Percentiles rank a stretch among this genome's conserved stretches.
Conservation (phyloP, 2,797 vertebrate genomes). For the Botia almorhae region DNA sequence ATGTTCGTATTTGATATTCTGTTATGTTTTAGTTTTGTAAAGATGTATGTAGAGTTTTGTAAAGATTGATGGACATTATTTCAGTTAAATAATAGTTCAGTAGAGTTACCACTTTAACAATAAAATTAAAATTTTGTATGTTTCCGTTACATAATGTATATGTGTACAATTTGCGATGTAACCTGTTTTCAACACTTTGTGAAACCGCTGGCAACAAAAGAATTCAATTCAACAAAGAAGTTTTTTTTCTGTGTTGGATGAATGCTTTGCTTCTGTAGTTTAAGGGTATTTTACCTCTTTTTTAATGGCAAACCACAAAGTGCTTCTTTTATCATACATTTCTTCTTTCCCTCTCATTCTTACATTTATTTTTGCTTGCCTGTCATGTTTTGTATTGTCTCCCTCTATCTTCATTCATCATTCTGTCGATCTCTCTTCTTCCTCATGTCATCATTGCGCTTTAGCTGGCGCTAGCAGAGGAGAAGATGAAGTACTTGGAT, state of each 20-base stretch:
- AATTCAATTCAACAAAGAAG: not conserved
- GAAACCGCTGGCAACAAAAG: not conserved
- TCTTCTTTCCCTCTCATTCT: constrained; percentile 1
- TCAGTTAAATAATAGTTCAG: not conserved
- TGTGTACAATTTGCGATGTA: not conserved
- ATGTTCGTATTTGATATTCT: not conserved
- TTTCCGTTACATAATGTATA: not conserved
- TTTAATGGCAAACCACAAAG: constrained; percentile 8
- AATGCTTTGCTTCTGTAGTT: not conserved
- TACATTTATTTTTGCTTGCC: constrained; percentile 2
- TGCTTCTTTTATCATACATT: constrained; percentile 1
- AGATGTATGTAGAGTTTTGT: not conserved
- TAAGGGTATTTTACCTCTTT: not conserved
- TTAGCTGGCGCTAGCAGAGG: constrained; percentile 84
- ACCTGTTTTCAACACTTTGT: not conserved
- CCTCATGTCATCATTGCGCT: constrained; percentile 49
- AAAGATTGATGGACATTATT: not conserved
- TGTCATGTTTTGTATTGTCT: not conserved
- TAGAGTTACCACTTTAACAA: no score
- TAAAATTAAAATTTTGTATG: no score
- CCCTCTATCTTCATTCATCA: constrained; percentile 16
- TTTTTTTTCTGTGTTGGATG: not conserved
- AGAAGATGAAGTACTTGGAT: constrained; percentile 86
- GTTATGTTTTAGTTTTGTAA: not conserved
- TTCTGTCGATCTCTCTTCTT: constrained; percentile 24